Base-by-base conservation (phyloP, 2,888 invertebrate species). In the Diarsia dahlii region DNA sequence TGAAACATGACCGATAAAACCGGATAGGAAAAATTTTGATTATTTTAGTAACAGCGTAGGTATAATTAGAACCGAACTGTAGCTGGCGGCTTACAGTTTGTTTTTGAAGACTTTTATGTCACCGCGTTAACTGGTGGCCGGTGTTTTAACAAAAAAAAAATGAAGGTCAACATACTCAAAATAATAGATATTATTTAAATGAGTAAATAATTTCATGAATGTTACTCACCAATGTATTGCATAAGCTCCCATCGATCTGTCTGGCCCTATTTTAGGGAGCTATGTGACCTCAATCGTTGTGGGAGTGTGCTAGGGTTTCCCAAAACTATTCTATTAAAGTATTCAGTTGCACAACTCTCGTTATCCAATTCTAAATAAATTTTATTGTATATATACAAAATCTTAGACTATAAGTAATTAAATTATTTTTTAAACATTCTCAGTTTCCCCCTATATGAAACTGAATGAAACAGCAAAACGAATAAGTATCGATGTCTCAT, bases 41-140 rank as follows among this genome's bases (percentile, higher is more conserved):
- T 28, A 56, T 71, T 74, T 62, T 74, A n/a, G 34, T 67, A 46
- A 20, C 56, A 28, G 46, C 63, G 13, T 8, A 58, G 76, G 58
- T 83, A 81, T 78, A 67, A 70, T 70, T 73, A 74, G 84, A 74
- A 78, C 10, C 8, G 84, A 74, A 78, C 8, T 3, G 20, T 23
- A 5, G 50, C 12, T 15, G 13, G 13, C 50, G 28, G 39, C 68
- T 23, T 23, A 67, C 45, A 71, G 23, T 56, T 56, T 78, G 39
- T 78, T 63, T n/a, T 45, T 46, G 28, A 28, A 8, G 15, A 46
- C 34, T 64, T 10, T 39, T n/a, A 46, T 48, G 60, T 52, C 13
- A 71, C 39, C 46, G 34, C 52, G 71, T 45, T 70, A 52, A 78
- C 34, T 48, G 54, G 20, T 23, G 28, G 15, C 74, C 13, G 23